These are phyloP conservation scores for Pteronura brasiliensis DNA, from an alignment of 2,113 vertebrate genomes.

Conservation along the genomic window DNA sequence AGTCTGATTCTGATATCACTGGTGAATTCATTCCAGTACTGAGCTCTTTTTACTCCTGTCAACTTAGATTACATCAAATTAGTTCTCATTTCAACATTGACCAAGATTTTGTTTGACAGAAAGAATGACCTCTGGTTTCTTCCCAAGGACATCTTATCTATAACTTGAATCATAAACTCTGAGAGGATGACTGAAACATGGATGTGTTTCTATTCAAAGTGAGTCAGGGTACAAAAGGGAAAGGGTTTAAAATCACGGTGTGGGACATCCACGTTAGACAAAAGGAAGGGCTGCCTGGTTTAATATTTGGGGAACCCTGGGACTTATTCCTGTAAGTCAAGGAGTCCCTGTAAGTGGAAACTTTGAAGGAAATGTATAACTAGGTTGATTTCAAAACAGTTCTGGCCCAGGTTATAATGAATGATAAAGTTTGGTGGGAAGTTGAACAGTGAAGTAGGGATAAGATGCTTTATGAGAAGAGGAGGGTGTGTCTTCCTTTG, in stretches of 20 bases:
- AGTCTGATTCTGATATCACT: constrained; percentile 61
- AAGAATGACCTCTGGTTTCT: constrained; percentile 78
- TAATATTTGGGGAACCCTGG: not conserved
- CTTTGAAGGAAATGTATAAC: not conserved
- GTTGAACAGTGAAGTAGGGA: not conserved
- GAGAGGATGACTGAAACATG: not conserved
- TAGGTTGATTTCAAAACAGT: not conserved
- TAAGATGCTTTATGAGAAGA: not conserved
- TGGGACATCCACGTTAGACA: not conserved
- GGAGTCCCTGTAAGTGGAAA: not conserved
- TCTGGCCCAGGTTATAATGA: not conserved
- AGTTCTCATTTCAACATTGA: constrained; percentile 84
- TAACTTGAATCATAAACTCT: constrained; percentile 47
- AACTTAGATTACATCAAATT: constrained; percentile 83
- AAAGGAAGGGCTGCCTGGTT: not conserved
- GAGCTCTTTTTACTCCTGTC: constrained; percentile 77
- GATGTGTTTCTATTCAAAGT: not conserved
- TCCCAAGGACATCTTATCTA: constrained; percentile 76
- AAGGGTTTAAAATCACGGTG: not conserved
- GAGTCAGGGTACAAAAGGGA: not conserved
- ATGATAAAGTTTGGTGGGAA: not conserved
- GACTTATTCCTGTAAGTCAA: not conserved
- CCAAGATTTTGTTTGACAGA: constrained; percentile 82
- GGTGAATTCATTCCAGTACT: constrained; percentile 69
- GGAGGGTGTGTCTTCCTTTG: not conserved